These are phyloP conservation scores for Osmoderma eremita DNA, from an alignment of 2,888 invertebrate species.

Conservation along the genomic window DNA sequence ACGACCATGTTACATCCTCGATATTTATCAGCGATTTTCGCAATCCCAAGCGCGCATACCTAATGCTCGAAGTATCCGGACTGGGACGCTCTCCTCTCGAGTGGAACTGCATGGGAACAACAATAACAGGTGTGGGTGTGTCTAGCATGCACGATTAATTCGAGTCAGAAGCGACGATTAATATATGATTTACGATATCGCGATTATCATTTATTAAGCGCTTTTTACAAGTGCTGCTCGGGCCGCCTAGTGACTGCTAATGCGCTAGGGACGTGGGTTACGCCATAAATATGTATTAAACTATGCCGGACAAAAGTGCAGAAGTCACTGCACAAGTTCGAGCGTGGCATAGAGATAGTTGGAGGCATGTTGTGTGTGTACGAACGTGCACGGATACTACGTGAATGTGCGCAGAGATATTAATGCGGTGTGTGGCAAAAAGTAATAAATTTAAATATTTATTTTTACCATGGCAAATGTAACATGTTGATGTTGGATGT, in stretches of 20 bases:
- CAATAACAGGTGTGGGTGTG: constrained; percentile 10
- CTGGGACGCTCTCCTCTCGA: too few species aligned
- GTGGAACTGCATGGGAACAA: too few species aligned
- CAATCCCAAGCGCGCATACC: constrained; percentile 11
- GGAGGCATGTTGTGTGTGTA: background rate
- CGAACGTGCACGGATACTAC: background rate
- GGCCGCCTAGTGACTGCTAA: constrained; percentile 5
- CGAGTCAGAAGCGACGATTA: constrained; percentile 5
- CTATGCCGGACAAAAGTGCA: constrained; percentile 3
- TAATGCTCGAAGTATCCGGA: background rate
- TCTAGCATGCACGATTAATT: constrained; percentile 15
- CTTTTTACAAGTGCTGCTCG: constrained; percentile 19
- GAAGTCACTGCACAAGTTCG: constrained; percentile 3
- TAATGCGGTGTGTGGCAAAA: background rate
- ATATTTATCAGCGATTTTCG: constrained; percentile 23
- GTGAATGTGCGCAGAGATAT: background rate
- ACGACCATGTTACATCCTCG: constrained; percentile 1
- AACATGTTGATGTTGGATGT: background rate
- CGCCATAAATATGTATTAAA: constrained; percentile 13
- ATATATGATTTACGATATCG: constrained; percentile 22
- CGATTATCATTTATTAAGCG: constrained; percentile 24
- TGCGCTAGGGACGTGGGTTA: background rate
- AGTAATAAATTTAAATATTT: constrained; percentile 12
- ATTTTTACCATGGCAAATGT: background rate
- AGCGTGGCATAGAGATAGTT: background rate